Conservation (phyloP, 2,888 invertebrate genomes). For the Cephus pulcher region DNA sequence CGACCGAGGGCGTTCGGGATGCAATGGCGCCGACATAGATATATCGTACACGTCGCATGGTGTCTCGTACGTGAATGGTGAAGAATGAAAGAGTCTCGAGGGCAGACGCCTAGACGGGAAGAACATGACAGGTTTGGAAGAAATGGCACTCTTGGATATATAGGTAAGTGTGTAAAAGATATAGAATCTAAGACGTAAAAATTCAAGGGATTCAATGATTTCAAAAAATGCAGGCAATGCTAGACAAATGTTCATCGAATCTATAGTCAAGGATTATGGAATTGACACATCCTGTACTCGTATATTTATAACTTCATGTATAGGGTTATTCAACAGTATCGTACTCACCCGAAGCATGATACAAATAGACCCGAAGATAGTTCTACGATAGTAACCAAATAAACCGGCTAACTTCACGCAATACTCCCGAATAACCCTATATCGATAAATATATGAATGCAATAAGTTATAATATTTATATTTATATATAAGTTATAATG, state of each 20-base stretch:
- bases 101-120: neutral
- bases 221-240: neutral
- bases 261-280: neutral
- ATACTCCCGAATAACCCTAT: neutral
- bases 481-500: too few relatives aligned
- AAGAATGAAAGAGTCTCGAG: conserved; percentile 1
- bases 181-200: neutral
- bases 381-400: too few relatives aligned
- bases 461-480: neutral
- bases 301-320: neutral
- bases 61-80: neutral
- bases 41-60: neutral
- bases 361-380: too few relatives aligned
- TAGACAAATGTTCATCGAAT: neutral
- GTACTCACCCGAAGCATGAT: neutral
- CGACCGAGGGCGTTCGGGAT: neutral
- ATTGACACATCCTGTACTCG: neutral
- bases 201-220: neutral
- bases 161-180: neutral
- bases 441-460: neutral
- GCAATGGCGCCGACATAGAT: neutral
- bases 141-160: neutral
- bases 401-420: neutral
- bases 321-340: neutral
- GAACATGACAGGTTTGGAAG: neutral